Conservation (phyloP, 2,888 invertebrate species). For the Trissonchulus sp. region DNA sequence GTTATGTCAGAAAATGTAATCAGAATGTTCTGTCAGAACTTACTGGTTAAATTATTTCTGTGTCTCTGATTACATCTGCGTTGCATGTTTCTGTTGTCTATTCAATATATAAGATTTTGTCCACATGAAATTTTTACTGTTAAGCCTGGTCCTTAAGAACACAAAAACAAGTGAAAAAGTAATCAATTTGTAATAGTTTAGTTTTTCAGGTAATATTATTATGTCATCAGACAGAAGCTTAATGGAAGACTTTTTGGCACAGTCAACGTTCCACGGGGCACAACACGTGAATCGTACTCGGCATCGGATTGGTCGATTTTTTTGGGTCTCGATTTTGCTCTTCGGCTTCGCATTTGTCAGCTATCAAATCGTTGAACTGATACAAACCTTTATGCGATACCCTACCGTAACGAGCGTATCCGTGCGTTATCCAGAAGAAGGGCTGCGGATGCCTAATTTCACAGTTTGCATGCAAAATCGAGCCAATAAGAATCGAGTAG, state of each 20-base stretch:
- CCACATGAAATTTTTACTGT: no score
- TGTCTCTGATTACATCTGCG: no score
- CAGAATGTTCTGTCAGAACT: no score
- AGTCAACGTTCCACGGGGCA: constrained; percentile 25
- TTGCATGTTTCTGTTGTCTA: no score
- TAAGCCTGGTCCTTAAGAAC: no score
- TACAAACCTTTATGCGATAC: constrained; percentile 4
- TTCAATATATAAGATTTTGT: no score
- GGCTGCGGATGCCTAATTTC: constrained; percentile 12
- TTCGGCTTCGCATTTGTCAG: constrained; percentile 6
- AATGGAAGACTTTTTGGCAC: neutral
- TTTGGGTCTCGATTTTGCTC: constrained; percentile 8
- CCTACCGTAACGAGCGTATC: constrained; percentile 20
- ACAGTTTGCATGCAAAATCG: constrained; percentile 18
- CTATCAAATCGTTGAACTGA: constrained; percentile 11
- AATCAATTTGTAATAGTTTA: no score
- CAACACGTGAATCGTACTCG: neutral
- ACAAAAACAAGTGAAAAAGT: no score
- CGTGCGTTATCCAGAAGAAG: neutral
- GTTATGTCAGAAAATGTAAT: no score
- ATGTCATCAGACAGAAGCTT: no score
- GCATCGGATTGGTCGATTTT: neutral
- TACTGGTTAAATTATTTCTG: no score
- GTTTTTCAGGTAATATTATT: no score
- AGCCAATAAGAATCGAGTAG: constrained; percentile 1